phyloP scores from a whole-genome alignment of 1,140 invertebrate species.

The Conopomorpha cramerella region DNA sequence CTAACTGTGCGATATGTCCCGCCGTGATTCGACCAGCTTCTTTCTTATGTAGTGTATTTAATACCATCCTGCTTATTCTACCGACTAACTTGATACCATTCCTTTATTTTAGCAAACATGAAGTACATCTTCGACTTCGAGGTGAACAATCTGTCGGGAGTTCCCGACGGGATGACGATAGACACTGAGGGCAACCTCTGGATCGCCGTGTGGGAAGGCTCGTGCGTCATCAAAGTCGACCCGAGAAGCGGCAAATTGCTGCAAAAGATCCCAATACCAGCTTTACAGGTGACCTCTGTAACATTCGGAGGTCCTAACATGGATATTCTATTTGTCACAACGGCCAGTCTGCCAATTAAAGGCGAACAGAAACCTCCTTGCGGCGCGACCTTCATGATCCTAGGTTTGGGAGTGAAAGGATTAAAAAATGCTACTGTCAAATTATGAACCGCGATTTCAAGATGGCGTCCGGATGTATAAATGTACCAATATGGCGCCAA shows the following conservation, averaged over 20 bases:
- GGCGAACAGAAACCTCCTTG: slow-evolving; percentile 61
- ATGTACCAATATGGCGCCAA: too few relatives aligned
- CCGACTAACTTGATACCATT: too few relatives aligned
- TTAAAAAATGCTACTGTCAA: slow-evolving; percentile 18
- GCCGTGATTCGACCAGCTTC: too few relatives aligned
- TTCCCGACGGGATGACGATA: slow-evolving; percentile 75
- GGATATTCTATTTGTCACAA: slow-evolving; percentile 78
- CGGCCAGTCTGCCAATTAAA: slow-evolving; percentile 45
- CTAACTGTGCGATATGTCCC: too few relatives aligned
- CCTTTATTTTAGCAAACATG: slow-evolving; percentile 63
- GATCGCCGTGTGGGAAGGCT: slow-evolving; percentile 68
- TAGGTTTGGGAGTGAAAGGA: slow-evolving; percentile 68
- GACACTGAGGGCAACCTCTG: slow-evolving; percentile 74
- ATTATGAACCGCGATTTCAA: too few relatives aligned
- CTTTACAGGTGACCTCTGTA: slow-evolving; percentile 74
- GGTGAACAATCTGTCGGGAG: slow-evolving; percentile 45
- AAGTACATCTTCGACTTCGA: slow-evolving; percentile 61
- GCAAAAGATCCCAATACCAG: slow-evolving; percentile 66
- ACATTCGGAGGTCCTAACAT: slow-evolving; percentile 79
- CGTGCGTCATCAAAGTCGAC: slow-evolving; percentile 36
- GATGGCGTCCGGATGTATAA: too few relatives aligned
- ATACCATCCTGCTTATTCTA: too few relatives aligned
- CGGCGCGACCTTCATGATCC: slow-evolving; percentile 74
- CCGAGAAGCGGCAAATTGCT: slow-evolving; percentile 53
- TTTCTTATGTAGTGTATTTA: too few relatives aligned